Evolutionary conservation across 2,888 invertebrate genomes (phyloP), one percentile per base, ranked within the genome.

Genomic region (Drosophila neutralis): DNA sequence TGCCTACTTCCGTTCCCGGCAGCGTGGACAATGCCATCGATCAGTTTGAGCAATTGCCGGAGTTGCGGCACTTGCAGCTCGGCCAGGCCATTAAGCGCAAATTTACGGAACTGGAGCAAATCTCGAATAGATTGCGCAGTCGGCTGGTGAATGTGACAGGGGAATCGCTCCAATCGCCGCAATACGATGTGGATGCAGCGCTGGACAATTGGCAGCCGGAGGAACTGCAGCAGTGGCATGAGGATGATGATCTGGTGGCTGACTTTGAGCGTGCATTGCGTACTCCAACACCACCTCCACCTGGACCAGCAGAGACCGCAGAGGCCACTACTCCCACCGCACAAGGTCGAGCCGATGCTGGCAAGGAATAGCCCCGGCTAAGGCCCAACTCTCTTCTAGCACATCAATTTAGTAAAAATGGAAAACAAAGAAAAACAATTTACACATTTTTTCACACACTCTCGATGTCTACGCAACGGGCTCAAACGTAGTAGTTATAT

Each of bases 61-160:
- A 92, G 68, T 73, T 93, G n/a, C 83, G 83, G 2, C 92, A 93
- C 59, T 73, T 91, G 49, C 91, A 91, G 62, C 85, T 94, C 24
- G 93, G 93, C 38, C 92, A 94, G 70, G 93, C 94, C 40, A 92
- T 93, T 48, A 95, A 95, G 82, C 93, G 95, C 69, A 95, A 95
- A 92, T 94, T 95, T 73, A 94, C 93, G 1, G 95, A 95, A 90
- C 86, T 95, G 38, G 95, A 95, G 82, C 94, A 95, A 90, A 95
- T 95, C 54, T 95, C 95, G 2, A 94, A 95, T 87, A 93, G 95
- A 64, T 90, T 95, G 68, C 93, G 94, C 65, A 93, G 94, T 8
- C 93, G 95, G 21, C 91, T 95, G 40, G 93, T 94, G 31, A 94
- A 94, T 80, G 94, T 95, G 1, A 95, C 95, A 0, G 94, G 93